phyloP scores from a whole-genome alignment of 2,113 vertebrate genomes.

The Myrmophylax atrothorax region DNA sequence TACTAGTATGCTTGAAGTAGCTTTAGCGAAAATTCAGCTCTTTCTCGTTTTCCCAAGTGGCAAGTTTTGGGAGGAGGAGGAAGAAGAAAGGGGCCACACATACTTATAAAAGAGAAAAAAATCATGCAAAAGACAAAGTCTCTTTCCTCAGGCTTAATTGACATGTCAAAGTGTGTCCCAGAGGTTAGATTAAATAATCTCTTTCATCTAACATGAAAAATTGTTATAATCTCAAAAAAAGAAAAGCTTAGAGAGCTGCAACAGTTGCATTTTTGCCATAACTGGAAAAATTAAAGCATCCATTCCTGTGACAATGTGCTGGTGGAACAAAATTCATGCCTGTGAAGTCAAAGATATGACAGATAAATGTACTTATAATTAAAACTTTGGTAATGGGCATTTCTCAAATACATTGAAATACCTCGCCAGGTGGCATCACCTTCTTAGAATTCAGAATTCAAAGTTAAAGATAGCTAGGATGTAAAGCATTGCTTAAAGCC shows the following conservation, averaged over 20 bases:
- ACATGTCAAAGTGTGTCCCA: neutral
- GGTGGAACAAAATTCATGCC: neutral
- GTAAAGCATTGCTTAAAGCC: neutral
- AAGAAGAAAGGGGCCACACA: neutral
- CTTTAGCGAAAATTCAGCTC: neutral
- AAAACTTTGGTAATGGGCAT: neutral
- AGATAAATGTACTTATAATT: neutral
- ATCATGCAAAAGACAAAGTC: fast-evolving
- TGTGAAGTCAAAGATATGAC: neutral
- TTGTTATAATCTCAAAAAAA: neutral
- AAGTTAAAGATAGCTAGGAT: neutral
- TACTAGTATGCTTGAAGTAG: neutral
- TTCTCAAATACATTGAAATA: neutral
- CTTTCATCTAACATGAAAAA: neutral
- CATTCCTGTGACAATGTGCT: neutral
- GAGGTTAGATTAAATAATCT: neutral
- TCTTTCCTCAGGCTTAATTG: neutral
- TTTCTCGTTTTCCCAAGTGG: neutral
- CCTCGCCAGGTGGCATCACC: neutral
- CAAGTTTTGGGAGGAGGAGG: neutral
- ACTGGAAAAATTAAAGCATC: neutral
- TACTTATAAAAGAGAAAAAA: neutral
- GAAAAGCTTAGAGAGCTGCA: neutral
- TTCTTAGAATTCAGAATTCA: neutral
- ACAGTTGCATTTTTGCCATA: neutral